Evolutionary conservation across 2,113 vertebrate genomes (phyloP).

Genomic region (Dinomys branickii): DNA sequence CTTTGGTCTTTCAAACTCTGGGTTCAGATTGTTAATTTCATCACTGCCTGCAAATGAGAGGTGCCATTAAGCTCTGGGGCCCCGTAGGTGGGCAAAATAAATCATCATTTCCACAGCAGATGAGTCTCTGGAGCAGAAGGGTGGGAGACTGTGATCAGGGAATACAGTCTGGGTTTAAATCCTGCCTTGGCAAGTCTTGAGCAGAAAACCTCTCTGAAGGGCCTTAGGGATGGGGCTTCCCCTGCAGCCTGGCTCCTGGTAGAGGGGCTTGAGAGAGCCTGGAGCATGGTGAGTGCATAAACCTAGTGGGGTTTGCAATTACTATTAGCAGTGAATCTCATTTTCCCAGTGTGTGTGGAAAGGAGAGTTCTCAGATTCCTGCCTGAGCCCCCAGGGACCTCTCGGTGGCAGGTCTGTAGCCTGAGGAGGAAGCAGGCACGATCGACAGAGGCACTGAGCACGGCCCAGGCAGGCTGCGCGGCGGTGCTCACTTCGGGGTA

Average conservation of each 20-base stretch:
- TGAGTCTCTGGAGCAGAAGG: background rate
- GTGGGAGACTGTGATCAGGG: background rate
- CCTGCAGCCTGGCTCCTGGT: background rate
- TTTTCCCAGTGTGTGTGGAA: background rate
- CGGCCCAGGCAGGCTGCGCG: fast-evolving
- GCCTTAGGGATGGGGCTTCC: background rate
- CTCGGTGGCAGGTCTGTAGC: background rate
- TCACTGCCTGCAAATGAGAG: background rate
- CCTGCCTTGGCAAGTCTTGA: background rate
- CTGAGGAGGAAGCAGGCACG: background rate
- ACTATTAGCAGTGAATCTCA: background rate
- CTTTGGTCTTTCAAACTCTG: background rate
- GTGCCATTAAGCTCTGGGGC: background rate
- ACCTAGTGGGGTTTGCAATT: background rate
- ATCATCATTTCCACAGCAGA: background rate
- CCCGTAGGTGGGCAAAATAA: background rate
- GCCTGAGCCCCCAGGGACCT: background rate
- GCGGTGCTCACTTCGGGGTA: constrained; percentile 88
- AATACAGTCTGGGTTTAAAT: background rate
- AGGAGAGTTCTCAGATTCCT: background rate
- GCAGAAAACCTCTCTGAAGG: constrained; percentile 21
- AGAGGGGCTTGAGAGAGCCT: background rate
- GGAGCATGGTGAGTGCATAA: background rate
- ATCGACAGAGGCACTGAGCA: background rate
- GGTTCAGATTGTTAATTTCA: background rate